Evolutionary conservation across 1,140 invertebrate species (phyloP).

Genomic region (Maniola jurtina): DNA sequence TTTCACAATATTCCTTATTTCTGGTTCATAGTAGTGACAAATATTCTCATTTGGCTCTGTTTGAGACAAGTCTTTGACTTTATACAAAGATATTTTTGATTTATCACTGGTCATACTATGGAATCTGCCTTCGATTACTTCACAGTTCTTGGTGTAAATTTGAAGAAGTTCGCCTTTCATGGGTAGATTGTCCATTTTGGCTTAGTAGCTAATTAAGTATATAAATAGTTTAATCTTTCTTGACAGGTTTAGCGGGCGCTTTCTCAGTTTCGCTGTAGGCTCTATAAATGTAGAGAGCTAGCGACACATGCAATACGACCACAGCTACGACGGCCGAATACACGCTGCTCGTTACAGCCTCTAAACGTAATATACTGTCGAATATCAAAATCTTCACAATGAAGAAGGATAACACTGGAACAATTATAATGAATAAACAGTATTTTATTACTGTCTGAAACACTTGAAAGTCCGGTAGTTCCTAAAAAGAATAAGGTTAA

Average conservation of each 20-base stretch:
- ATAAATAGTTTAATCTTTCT: slow-evolving; percentile 63
- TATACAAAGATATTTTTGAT: slow-evolving; percentile 68
- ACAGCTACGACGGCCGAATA: slow-evolving; percentile 86
- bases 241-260: slow-evolving; percentile 57
- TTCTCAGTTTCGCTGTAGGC: slow-evolving; percentile 82
- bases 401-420: slow-evolving; percentile 82
- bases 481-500: slow-evolving; percentile 59
- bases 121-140: slow-evolving; percentile 68
- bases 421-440: slow-evolving; percentile 81
- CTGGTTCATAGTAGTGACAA: slow-evolving; percentile 66
- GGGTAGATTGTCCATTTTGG: slow-evolving; percentile 68
- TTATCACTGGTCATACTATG: slow-evolving; percentile 69
- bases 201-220: slow-evolving; percentile 27
- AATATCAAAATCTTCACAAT: slow-evolving; percentile 79
- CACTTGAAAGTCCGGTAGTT: slow-evolving; percentile 79
- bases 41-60: slow-evolving; percentile 54
- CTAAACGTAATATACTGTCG: slow-evolving; percentile 79
- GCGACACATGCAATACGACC: slow-evolving; percentile 84
- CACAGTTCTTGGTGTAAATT: slow-evolving; percentile 66
- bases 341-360: slow-evolving; percentile 84
- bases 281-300: slow-evolving; percentile 87
- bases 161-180: slow-evolving; percentile 73
- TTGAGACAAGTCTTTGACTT: slow-evolving; percentile 62
- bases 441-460: slow-evolving; percentile 83
- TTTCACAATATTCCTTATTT: slow-evolving; percentile 66